These are phyloP conservation scores for Thripadectes ignobilis DNA, from an alignment of 2,797 vertebrate genomes.

Conservation along the genomic window DNA sequence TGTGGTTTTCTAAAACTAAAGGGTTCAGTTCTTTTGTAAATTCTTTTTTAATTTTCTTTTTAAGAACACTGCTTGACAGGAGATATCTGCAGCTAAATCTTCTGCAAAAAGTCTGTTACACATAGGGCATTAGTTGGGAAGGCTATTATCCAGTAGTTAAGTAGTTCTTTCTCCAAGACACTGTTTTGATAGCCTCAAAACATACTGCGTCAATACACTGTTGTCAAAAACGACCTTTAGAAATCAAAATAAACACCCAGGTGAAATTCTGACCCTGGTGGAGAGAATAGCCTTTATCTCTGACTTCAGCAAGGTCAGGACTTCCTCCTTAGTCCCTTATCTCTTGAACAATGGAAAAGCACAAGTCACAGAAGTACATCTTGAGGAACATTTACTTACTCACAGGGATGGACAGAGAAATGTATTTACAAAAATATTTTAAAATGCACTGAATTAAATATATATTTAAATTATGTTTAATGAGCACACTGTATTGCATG, in stretches of 20 bases:
- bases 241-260: conserved; percentile 47
- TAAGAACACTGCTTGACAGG: conserved; percentile 26
- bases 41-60: background rate
- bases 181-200: conserved; percentile 61
- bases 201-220: background rate
- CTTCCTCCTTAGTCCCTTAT: conserved; percentile 25
- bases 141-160: conserved; percentile 4
- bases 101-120: background rate
- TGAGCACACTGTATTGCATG: background rate
- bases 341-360: background rate
- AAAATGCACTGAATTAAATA: background rate
- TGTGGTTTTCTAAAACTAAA: background rate
- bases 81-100: conserved; percentile 13
- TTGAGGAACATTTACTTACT: background rate
- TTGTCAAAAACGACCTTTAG: background rate
- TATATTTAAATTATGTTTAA: background rate
- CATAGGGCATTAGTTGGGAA: background rate
- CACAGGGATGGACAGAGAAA: background rate
- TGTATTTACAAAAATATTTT: background rate
- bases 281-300: conserved; percentile 6
- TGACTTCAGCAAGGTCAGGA: background rate
- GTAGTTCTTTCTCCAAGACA: background rate
- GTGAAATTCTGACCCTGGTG: conserved; percentile 28
- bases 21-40: background rate
- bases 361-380: background rate